Evolutionary conservation across 2,113 vertebrate species (phyloP).

Genomic region (Irena cyanogastra): DNA sequence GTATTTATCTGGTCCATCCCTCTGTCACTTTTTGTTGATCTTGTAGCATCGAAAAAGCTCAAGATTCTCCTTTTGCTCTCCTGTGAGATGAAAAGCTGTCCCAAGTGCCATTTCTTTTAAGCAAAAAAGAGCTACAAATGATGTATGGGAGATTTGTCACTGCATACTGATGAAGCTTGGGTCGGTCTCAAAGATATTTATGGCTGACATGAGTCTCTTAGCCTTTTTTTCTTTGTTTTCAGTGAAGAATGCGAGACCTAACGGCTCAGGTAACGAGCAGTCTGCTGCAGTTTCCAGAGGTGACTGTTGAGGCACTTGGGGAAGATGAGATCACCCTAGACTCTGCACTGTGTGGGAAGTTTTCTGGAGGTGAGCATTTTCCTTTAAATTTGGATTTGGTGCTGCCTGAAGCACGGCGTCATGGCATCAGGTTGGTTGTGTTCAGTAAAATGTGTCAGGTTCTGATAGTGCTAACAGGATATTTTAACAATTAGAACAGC

Average conservation of each 20-base stretch:
- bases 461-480: background rate
- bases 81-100: background rate
- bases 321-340: conserved; percentile 86
- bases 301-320: conserved; percentile 84
- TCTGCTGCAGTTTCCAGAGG: conserved; percentile 87
- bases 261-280: conserved; percentile 87
- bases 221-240: background rate
- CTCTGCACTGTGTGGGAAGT: conserved; percentile 83
- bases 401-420: background rate
- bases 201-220: background rate
- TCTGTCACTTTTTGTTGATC: background rate
- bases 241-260: conserved; percentile 88
- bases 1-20: background rate
- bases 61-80: background rate
- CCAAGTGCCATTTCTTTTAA: background rate
- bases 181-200: background rate
- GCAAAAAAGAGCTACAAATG: background rate
- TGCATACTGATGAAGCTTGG: background rate
- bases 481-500: background rate
- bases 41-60: background rate
- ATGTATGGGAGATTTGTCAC: background rate
- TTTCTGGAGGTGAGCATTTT: conserved; percentile 81
- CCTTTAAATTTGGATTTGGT: background rate
- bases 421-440: background rate
- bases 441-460: background rate